These are phyloP conservation scores for Leucophenga montana DNA, from an alignment of 2,888 invertebrate species.

Conservation along the genomic window DNA sequence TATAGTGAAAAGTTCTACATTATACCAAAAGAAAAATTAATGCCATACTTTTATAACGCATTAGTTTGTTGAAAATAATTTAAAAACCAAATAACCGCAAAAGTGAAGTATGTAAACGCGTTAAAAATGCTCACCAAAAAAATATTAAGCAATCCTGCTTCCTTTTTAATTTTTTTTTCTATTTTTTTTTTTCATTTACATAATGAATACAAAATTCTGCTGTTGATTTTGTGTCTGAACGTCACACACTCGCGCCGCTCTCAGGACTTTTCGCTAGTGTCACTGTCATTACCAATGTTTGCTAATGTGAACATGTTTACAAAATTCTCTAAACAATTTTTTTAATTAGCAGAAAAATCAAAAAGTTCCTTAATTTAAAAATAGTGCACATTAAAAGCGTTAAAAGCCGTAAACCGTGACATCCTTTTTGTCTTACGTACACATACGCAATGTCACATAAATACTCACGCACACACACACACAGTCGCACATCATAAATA, in stretches of 20 bases:
- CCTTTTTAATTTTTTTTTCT: neutral
- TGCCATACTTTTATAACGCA: neutral
- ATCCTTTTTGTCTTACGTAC: constrained; percentile 41
- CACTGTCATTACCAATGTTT: constrained; percentile 60
- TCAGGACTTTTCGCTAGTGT: constrained; percentile 52
- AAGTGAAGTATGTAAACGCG: neutral
- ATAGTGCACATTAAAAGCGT: neutral
- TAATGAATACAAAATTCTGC: constrained; percentile 37
- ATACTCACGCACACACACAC: constrained; percentile 20
- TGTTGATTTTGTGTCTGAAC: constrained; percentile 28
- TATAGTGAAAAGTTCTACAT: constrained; percentile 40
- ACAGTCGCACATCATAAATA: constrained; percentile 45
- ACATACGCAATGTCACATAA: constrained; percentile 49
- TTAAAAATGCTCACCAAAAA: neutral
- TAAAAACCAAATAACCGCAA: neutral
- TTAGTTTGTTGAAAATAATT: neutral
- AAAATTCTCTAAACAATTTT: constrained; percentile 3
- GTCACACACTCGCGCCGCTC: constrained; percentile 3
- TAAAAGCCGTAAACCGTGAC: neutral
- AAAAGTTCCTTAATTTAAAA: constrained; percentile 12
- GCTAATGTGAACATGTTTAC: constrained; percentile 39
- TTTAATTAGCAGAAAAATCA: constrained; percentile 39
- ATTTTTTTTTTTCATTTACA: constrained; percentile 30
- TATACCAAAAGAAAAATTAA: constrained; percentile 48
- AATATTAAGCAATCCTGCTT: neutral